Percentiles rank a stretch among this genome's conserved stretches.
Evolutionary conservation across 2,888 invertebrate species (phyloP).

Genomic region (Xylocampa areola): DNA sequence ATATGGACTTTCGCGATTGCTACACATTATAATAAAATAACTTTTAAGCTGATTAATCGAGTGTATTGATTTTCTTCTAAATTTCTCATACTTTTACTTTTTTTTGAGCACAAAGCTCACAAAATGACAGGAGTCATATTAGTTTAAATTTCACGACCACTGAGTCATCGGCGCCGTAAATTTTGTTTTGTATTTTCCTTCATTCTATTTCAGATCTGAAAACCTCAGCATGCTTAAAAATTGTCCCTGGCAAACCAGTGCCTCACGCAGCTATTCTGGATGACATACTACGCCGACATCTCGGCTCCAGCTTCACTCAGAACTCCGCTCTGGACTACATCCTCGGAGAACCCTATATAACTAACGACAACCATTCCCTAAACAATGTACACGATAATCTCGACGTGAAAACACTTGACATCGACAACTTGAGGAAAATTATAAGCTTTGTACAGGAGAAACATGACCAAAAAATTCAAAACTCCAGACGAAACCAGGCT

Average conservation of each 20-base stretch:
- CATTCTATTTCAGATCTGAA: constrained; percentile 30
- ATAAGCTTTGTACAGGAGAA: constrained; percentile 20
- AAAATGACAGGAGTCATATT: too few relatives aligned
- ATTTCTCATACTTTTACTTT: too few relatives aligned
- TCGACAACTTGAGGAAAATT: constrained; percentile 22
- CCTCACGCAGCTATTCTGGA: constrained; percentile 33
- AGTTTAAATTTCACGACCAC: too few relatives aligned
- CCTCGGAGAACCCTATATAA: constrained; percentile 12
- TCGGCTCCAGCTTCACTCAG: constrained; percentile 26
- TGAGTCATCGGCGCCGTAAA: too few relatives aligned
- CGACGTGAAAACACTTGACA: constrained; percentile 34
- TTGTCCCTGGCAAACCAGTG: constrained; percentile 15
- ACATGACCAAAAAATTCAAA: not conserved
- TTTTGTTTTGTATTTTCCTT: constrained; percentile 6
- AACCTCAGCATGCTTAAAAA: constrained; percentile 3
- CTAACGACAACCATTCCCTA: not conserved
- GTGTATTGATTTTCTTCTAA: too few relatives aligned
- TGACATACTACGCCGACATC: constrained; percentile 17
- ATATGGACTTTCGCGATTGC: too few relatives aligned
- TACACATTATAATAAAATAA: too few relatives aligned
- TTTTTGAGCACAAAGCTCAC: too few relatives aligned
- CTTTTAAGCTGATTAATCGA: too few relatives aligned
- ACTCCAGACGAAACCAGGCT: not conserved
- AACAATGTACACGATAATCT: constrained; percentile 15
- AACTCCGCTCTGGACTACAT: constrained; percentile 26